Evolutionary conservation across 1,140 invertebrate species (phyloP).

Genomic region (Lepidurus couesii): DNA sequence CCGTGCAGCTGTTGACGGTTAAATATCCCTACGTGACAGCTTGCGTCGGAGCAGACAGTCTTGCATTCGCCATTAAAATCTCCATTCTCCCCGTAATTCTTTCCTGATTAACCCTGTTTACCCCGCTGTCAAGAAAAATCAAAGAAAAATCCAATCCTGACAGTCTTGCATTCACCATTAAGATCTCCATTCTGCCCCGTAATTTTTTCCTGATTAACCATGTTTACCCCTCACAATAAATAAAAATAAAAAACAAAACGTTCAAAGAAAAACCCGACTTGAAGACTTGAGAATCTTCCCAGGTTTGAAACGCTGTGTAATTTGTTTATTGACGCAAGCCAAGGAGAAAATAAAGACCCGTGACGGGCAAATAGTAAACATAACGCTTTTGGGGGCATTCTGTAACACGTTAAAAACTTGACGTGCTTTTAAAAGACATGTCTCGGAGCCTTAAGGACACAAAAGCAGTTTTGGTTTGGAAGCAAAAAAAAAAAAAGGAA

Average conservation of each 20-base stretch:
- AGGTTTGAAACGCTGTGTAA: background rate
- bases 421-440: conserved; percentile 6
- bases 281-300: background rate
- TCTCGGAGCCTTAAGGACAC: background rate
- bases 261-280: background rate
- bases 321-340: conserved; percentile 15
- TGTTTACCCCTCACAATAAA: background rate
- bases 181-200: background rate
- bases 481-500: background rate
- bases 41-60: background rate
- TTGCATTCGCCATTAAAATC: background rate
- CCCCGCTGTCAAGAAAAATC: background rate
- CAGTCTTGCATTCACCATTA: background rate
- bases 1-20: conserved; percentile 13
- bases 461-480: background rate
- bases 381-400: conserved; percentile 11
- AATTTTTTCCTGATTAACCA: background rate
- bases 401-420: conserved; percentile 15
- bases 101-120: background rate
- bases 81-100: background rate
- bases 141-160: background rate
- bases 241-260: background rate
- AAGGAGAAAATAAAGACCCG: conserved; percentile 9
- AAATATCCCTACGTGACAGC: background rate
- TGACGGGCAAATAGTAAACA: conserved; percentile 21